Evolutionary conservation across 2,113 vertebrate species (phyloP), one percentile per base, ranked within the genome.

Genomic region (Pan paniscus): DNA sequence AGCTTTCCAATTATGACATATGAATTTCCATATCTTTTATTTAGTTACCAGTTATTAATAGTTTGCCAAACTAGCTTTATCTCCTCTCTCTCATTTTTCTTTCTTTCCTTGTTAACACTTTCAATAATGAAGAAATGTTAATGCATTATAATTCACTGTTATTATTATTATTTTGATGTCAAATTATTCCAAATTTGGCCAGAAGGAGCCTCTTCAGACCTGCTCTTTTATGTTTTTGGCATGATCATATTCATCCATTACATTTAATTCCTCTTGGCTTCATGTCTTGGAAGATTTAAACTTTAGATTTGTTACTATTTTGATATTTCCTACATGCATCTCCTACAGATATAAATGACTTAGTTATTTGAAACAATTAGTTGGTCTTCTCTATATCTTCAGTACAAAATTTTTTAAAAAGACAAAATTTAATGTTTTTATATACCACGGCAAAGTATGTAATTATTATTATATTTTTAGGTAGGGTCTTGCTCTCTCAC

Each of bases 181-280:
- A 93, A 76, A 73, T 83, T 81, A 25, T 59, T 23, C 43, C 55
- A 50, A 68, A 85, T 93, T 94, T 87, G 64, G 7, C 18, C 75
- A 84, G 22, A 52, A 38, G 30, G 38, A 88, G 11, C 11, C 22
- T 43, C 68, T 79, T 30, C 18, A 68, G 48, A 38, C n/a, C 8
- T 68, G 16, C 6, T 75, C 3, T 13, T 55, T 79, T 83, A 43
- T 82, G 46, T 12, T 96, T 89, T 87, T 82, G 57, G 55, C 57
- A 57, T 78, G 35, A 79, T 92, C 40, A 75, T 72, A 46, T 73
- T 80, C 40, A 48, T 61, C 16, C 9, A 61, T 75, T 90, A n/a
- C 38, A 76, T 84, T 80, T 83, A 90, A 85, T 94, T 90, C 20
- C 12, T 87, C 67, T 92, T 96, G 81, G 55, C 72, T 93, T 92